Evolutionary conservation across 2,113 vertebrate species (phyloP).

Genomic region (Grus americana): DNA sequence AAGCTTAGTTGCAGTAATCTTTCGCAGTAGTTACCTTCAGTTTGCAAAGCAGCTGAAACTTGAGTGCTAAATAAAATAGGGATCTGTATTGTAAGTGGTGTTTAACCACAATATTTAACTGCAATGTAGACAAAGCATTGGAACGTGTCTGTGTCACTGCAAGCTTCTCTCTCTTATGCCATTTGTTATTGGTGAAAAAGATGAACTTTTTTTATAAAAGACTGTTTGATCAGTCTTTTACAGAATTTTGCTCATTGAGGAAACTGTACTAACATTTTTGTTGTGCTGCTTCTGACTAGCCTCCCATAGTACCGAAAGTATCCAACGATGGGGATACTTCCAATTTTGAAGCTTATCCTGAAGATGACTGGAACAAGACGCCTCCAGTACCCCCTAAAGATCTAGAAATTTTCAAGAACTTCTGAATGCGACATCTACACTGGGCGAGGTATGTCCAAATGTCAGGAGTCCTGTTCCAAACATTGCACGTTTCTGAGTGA

Average conservation of each 20-base stretch:
- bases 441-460: constrained; percentile 25
- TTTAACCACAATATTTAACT: neutral
- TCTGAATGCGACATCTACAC: constrained; percentile 71
- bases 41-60: neutral
- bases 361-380: constrained; percentile 88
- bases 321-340: constrained; percentile 92
- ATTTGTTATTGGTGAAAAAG: neutral
- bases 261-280: neutral
- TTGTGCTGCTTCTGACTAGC: constrained; percentile 71
- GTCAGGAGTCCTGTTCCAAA: neutral
- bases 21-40: neutral
- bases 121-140: neutral
- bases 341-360: constrained; percentile 95
- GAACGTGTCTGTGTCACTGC: neutral
- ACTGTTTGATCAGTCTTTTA: neutral
- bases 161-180: neutral
- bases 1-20: neutral
- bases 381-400: constrained; percentile 84
- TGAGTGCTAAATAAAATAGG: neutral
- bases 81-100: neutral
- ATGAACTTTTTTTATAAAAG: neutral
- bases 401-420: constrained; percentile 91
- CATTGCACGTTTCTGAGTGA: neutral
- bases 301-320: constrained; percentile 91
- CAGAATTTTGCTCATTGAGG: neutral